Evolutionary conservation across 2,113 vertebrate genomes (phyloP).

Genomic region (Salvelinus fontinalis): DNA sequence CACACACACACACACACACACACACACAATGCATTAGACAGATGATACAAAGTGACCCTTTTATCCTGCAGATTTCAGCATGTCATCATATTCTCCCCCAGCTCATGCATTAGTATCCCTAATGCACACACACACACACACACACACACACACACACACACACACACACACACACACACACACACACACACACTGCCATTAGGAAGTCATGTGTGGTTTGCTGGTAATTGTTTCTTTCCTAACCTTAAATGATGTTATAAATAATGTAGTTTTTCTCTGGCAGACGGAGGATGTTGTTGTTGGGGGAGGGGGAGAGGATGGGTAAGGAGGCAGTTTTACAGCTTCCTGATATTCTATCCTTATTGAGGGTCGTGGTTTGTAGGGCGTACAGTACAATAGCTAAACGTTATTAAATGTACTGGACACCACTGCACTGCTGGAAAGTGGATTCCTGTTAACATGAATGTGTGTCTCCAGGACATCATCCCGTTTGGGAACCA

Average conservation of each 20-base stretch:
- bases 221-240: slow-evolving; percentile 42
- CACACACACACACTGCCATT: slow-evolving; percentile 50
- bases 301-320: not conserved
- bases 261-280: slow-evolving; percentile 66
- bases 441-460: not conserved
- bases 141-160: not conserved
- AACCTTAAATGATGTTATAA: slow-evolving; percentile 61
- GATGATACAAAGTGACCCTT: slow-evolving; percentile 16
- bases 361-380: not conserved
- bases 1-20: slow-evolving; percentile 13
- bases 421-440: too few relatives aligned
- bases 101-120: slow-evolving; percentile 30
- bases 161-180: slow-evolving; percentile 16
- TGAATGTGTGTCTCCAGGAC: slow-evolving; percentile 73
- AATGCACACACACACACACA: slow-evolving; percentile 23
- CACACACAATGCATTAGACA: slow-evolving; percentile 17
- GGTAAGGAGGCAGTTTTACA: not conserved
- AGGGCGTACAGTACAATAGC: too few relatives aligned
- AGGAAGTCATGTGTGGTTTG: slow-evolving; percentile 49
- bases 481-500: slow-evolving; percentile 98
- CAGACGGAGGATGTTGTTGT: slow-evolving; percentile 7
- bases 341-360: not conserved
- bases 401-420: too few relatives aligned
- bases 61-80: slow-evolving; percentile 23
- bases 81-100: slow-evolving; percentile 25